phyloP scores from a whole-genome alignment of 2,797 vertebrate genomes.

The Gobio occitaniae region DNA sequence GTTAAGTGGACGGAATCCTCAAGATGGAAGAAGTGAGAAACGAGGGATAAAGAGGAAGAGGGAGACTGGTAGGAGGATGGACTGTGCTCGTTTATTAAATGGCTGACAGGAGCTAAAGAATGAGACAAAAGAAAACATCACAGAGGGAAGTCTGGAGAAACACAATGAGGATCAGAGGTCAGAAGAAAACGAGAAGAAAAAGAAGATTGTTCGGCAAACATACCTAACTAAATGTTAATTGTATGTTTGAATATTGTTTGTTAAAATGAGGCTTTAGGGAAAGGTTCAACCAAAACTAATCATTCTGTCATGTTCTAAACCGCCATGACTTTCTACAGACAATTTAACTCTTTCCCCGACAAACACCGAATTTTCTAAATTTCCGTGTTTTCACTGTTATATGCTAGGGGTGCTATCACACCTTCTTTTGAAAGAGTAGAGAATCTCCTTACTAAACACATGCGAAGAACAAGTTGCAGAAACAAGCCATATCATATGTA shows the following conservation, averaged over 20 bases:
- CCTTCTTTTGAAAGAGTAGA: too few species aligned
- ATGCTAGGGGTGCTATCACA: too few species aligned
- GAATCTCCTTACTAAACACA: too few species aligned
- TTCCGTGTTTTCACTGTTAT: too few species aligned
- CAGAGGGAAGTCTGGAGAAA: slow-evolving; percentile 9
- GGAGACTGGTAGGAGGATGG: slow-evolving; percentile 31
- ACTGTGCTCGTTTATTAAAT: slow-evolving; percentile 41
- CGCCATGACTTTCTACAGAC: not conserved
- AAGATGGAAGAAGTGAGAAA: slow-evolving; percentile 36
- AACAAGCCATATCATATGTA: too few species aligned
- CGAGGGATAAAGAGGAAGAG: slow-evolving; percentile 45
- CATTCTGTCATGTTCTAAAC: not conserved
- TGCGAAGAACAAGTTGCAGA: too few species aligned
- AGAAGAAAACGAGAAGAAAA: slow-evolving; percentile 13
- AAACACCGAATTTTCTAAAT: too few species aligned
- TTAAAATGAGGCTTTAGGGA: not conserved
- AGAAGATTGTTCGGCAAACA: not conserved
- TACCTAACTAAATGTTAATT: not conserved
- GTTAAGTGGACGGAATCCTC: slow-evolving; percentile 46
- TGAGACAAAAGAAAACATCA: slow-evolving; percentile 40
- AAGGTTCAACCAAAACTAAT: not conserved
- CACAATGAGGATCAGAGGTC: slow-evolving; percentile 40
- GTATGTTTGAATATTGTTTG: not conserved
- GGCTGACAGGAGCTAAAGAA: slow-evolving; percentile 45
- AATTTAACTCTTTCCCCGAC: not conserved